Base-by-base conservation (phyloP, 1,140 invertebrate genomes). In the Pseudomyrmex dendroicus region DNA sequence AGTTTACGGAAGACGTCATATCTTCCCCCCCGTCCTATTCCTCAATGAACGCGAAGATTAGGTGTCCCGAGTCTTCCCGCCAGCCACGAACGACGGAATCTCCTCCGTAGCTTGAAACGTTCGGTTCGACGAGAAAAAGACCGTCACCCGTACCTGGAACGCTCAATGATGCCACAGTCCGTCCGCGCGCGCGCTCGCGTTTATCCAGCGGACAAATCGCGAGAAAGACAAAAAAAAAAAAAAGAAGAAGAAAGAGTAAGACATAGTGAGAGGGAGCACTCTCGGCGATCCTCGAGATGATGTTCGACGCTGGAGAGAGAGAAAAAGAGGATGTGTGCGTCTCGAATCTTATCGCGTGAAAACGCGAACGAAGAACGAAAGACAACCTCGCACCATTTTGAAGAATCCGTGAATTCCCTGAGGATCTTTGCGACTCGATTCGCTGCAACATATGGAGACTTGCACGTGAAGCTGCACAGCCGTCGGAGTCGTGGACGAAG, bases 151-250 rank as follows among this genome's bases (percentile, higher is more conserved):
- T 80, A 80, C 76, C 76, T 72, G 66, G 76, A 72, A 80, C 76
- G 76, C 76, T 80, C 76, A 80, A 80, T 80, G 76, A 80, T 72
- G 54, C 44, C 76, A 80, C 64, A 70, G 66, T 80, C 76, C 76
- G 76, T 80, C 76, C 76, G 76, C 66, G 66, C 76, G 76, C 66
- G 66, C 66, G 54, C 64, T 78, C 76, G 44, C 66, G 76, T 80
- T 80, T 80, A 70, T 80, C 64, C 66, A 59, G 76, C 76, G 54
- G 54, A 78, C 54, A 80, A 35, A 54, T 70, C 64, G 76, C 64
- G 66, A 80, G 54, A 80, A 46, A 70, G 44, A 25, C 0, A 25
- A 25, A 25, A 35, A 44, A 35, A 54, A 22, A 73, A 12, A 46
- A 46, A 44, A 17, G 25, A 12, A n/a, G 57, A 10, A 15, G 46